These are phyloP conservation scores for Globodera ellingtonae DNA, from an alignment of 1,140 invertebrate species.

Conservation along the genomic window DNA sequence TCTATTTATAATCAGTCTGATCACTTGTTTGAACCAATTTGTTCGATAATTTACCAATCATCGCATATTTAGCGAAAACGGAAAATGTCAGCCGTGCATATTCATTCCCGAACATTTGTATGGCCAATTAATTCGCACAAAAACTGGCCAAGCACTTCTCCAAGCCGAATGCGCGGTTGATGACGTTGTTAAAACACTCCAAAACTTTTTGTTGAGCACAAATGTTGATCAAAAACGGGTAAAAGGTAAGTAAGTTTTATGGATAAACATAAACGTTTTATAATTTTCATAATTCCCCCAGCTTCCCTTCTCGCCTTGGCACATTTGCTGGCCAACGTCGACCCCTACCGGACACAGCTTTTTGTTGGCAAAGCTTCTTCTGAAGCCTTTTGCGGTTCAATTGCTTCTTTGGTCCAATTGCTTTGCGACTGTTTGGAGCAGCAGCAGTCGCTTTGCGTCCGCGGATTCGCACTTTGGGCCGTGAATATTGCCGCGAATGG, in stretches of 20 bases:
- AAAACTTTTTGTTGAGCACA: slow-evolving; percentile 3
- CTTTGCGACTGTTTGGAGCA: slow-evolving; percentile 4
- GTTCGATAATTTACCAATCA: no score
- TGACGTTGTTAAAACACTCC: background rate
- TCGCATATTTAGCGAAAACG: background rate
- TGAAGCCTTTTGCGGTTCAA: background rate
- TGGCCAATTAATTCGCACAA: slow-evolving; percentile 16
- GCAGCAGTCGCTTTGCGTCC: slow-evolving; percentile 10
- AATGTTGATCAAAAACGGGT: background rate
- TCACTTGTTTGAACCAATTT: no score
- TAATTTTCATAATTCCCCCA: background rate
- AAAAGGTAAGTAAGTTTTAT: background rate
- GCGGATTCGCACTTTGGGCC: slow-evolving; percentile 27
- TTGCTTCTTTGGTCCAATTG: background rate
- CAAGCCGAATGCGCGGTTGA: background rate
- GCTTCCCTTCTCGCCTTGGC: slow-evolving; percentile 19
- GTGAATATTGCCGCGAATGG: slow-evolving; percentile 25
- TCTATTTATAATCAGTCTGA: no score
- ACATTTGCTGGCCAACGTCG: slow-evolving; percentile 14
- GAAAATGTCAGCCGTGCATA: background rate
- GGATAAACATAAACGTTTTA: background rate
- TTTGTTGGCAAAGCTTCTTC: background rate
- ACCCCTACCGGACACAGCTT: background rate
- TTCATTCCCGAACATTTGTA: slow-evolving; percentile 23
- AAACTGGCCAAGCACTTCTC: slow-evolving; percentile 7